A percentile compares a stretch with the other conserved stretches of the same genome.
phyloP scores from a whole-genome alignment of 2,113 vertebrate genomes.

The Lepus americanus region DNA sequence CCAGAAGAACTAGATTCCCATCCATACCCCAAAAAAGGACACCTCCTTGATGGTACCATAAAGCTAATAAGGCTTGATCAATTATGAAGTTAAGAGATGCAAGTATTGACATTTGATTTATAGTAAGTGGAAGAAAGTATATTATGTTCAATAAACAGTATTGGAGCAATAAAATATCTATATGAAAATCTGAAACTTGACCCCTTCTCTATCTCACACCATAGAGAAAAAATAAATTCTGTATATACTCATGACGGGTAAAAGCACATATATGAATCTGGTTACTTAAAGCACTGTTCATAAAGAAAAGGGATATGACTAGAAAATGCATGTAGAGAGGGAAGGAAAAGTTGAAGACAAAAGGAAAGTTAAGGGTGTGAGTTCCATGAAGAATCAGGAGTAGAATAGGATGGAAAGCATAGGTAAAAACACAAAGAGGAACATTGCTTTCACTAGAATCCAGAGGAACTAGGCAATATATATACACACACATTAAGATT shows the following conservation, averaged over 20 bases:
- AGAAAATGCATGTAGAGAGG: slow-evolving; percentile 7
- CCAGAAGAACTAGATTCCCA: neutral
- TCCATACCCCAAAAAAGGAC: neutral
- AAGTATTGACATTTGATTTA: neutral
- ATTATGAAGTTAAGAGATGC: neutral
- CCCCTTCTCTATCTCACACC: neutral
- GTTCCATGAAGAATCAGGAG: neutral
- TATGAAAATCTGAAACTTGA: slow-evolving; percentile 38
- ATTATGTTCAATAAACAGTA: neutral
- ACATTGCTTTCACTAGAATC: neutral
- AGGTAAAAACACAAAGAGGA: neutral
- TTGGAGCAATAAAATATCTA: neutral
- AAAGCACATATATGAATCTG: too few species aligned
- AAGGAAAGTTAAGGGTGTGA: neutral
- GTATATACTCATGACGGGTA: neutral
- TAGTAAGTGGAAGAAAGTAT: neutral
- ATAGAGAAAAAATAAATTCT: neutral
- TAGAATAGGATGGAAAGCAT: neutral
- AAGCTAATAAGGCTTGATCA: neutral
- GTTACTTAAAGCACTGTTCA: neutral
- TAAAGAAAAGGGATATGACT: neutral
- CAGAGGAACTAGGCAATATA: neutral
- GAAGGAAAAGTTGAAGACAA: neutral
- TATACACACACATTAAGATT: neutral
- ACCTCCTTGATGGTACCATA: neutral